Conservation (phyloP, 2,888 invertebrate species). For the Sylvicola cinctus region DNA sequence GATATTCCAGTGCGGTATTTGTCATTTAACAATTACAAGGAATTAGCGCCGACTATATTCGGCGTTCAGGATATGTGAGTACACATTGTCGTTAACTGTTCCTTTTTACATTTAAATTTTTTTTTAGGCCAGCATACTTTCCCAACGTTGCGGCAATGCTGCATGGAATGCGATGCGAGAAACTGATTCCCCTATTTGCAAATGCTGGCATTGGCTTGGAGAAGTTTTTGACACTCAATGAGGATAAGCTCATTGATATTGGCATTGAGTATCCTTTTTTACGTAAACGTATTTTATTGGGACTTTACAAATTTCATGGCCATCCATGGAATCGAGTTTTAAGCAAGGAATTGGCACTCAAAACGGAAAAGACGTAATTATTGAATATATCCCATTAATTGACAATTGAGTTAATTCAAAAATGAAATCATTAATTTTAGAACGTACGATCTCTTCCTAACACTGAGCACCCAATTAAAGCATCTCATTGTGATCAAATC, state of each 20-base stretch:
- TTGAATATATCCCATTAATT: too few relatives aligned
- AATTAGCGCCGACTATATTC: constrained; percentile 9
- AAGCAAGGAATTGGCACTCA: neutral
- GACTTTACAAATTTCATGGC: constrained; percentile 15
- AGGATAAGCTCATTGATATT: constrained; percentile 14
- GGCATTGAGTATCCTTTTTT: constrained; percentile 18
- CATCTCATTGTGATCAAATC: too few relatives aligned
- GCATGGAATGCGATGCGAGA: constrained; percentile 13
- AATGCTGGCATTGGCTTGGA: constrained; percentile 14
- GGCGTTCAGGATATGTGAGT: neutral
- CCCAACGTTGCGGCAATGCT: constrained; percentile 19
- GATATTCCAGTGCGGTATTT: constrained; percentile 17
- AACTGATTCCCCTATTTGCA: constrained; percentile 16
- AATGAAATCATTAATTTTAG: too few relatives aligned
- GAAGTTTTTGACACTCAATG: constrained; percentile 19
- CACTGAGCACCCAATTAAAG: too few relatives aligned
- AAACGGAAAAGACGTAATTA: too few relatives aligned
- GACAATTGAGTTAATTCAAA: too few relatives aligned
- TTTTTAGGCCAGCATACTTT: constrained; percentile 14
- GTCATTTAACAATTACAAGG: constrained; percentile 16
- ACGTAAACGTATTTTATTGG: constrained; percentile 18
- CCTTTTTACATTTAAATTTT: neutral
- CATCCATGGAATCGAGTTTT: neutral
- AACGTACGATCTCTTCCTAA: too few relatives aligned
- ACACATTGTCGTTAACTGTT: neutral